Percentiles rank a stretch among this genome's conserved stretches.
Evolutionary conservation across 1,140 invertebrate species (phyloP).

Genomic region (Drosophila bocqueti): DNA sequence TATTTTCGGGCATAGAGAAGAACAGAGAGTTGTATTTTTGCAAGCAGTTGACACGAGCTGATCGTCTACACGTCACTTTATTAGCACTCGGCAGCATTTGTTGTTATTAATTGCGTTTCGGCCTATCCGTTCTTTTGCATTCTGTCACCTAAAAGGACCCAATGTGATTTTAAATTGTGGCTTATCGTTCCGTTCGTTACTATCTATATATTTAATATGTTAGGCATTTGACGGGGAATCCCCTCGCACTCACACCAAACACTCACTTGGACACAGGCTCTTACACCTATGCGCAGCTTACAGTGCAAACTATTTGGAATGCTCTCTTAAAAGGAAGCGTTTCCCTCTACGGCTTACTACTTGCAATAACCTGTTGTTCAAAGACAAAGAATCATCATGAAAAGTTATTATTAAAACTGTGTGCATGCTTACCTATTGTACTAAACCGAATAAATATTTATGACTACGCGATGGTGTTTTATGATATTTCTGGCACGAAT

Average conservation of each 20-base stretch:
- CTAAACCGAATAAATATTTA: slow-evolving; percentile 73
- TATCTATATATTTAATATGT: slow-evolving; percentile 64
- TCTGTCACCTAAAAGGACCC: slow-evolving; percentile 46
- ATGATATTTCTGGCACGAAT: background rate
- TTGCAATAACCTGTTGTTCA: slow-evolving; percentile 62
- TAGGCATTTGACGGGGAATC: slow-evolving; percentile 28
- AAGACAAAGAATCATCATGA: slow-evolving; percentile 39
- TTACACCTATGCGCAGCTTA: slow-evolving; percentile 42
- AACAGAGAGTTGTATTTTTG: slow-evolving; percentile 62
- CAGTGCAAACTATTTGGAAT: slow-evolving; percentile 40
- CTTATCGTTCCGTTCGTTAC: slow-evolving; percentile 67
- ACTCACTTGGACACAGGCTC: slow-evolving; percentile 24
- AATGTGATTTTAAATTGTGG: slow-evolving; percentile 79
- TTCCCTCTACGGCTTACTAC: slow-evolving; percentile 58
- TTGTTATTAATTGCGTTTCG: slow-evolving; percentile 44
- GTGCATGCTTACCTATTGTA: slow-evolving; percentile 71
- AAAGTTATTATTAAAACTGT: slow-evolving; percentile 57
- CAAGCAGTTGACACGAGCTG: slow-evolving; percentile 40
- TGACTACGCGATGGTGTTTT: slow-evolving; percentile 27
- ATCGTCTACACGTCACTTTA: slow-evolving; percentile 34
- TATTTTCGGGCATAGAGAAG: slow-evolving; percentile 37
- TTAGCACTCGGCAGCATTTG: slow-evolving; percentile 43
- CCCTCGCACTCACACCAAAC: slow-evolving; percentile 14
- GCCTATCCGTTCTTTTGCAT: slow-evolving; percentile 44
- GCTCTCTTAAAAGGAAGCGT: slow-evolving; percentile 7